These are phyloP conservation scores for Trematomus loennbergii DNA, from an alignment of 2,113 vertebrate genomes.

Conservation along the genomic window DNA sequence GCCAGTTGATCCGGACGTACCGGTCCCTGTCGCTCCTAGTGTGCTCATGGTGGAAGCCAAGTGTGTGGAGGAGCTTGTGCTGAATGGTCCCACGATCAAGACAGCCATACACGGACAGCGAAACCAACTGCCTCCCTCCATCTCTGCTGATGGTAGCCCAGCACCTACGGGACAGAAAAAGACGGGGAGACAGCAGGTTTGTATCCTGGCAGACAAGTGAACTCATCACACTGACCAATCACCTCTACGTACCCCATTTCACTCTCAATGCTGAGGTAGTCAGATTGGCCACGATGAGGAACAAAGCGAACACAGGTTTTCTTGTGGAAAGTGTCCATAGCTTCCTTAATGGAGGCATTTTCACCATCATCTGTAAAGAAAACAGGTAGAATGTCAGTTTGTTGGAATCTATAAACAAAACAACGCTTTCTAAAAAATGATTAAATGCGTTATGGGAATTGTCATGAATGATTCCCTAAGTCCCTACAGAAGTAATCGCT, in stretches of 20 bases:
- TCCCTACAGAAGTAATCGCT: slow-evolving; percentile 31
- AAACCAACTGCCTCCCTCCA: slow-evolving; percentile 60
- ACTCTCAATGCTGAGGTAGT: slow-evolving; percentile 57
- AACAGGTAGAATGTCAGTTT: not conserved
- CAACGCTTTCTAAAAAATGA: no score
- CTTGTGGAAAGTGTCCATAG: slow-evolving; percentile 45
- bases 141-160: slow-evolving; percentile 45
- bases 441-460: not conserved
- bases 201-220: no score
- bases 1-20: slow-evolving; percentile 66
- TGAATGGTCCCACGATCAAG: slow-evolving; percentile 50
- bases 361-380: slow-evolving; percentile 20
- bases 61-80: slow-evolving; percentile 67
- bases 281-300: slow-evolving; percentile 21
- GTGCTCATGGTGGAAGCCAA: slow-evolving; percentile 74
- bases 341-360: slow-evolving; percentile 20
- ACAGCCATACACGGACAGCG: slow-evolving; percentile 52
- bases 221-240: not conserved
- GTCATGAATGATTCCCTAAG: not conserved
- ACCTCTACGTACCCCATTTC: slow-evolving; percentile 21
- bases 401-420: no score
- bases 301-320: slow-evolving; percentile 62
- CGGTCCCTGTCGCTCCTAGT: slow-evolving; percentile 67
- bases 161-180: not conserved
- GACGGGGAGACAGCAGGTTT: not conserved